Conservation (phyloP, 2,113 vertebrate species). For the Thamnophis sirtalis region DNA sequence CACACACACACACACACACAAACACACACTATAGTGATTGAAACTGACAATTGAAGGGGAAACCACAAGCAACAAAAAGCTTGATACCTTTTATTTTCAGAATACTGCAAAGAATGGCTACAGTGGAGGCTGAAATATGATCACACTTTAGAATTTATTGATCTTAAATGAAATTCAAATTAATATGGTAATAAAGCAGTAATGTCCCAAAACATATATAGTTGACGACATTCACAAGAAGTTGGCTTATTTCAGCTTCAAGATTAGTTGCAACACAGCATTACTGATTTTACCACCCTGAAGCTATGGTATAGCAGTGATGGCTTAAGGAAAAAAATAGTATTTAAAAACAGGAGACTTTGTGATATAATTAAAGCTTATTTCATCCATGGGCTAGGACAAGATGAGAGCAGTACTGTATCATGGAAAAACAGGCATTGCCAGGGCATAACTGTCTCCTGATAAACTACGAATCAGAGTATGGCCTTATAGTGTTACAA, state of each 20-base stretch:
- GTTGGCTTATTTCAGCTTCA: neutral
- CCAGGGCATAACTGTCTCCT: neutral
- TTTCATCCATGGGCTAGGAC: neutral
- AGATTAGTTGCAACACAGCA: neutral
- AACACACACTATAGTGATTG: too few species aligned
- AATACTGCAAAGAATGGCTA: neutral
- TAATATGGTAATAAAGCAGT: neutral
- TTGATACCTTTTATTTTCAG: neutral
- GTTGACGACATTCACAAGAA: neutral
- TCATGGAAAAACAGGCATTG: neutral
- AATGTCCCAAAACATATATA: neutral
- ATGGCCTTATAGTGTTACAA: neutral
- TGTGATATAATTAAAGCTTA: neutral
- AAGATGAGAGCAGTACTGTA: neutral
- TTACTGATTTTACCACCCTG: neutral
- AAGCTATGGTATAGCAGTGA: neutral
- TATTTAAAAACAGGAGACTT: neutral
- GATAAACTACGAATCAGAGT: neutral
- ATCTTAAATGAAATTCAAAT: neutral
- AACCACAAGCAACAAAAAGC: neutral
- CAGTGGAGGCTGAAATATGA: neutral
- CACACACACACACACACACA: too few species aligned
- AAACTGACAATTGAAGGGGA: too few species aligned
- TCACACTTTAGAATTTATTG: neutral
- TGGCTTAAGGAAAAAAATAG: neutral